Evolutionary conservation across 2,113 vertebrate genomes (phyloP).

Genomic region (Diadophis punctatus): DNA sequence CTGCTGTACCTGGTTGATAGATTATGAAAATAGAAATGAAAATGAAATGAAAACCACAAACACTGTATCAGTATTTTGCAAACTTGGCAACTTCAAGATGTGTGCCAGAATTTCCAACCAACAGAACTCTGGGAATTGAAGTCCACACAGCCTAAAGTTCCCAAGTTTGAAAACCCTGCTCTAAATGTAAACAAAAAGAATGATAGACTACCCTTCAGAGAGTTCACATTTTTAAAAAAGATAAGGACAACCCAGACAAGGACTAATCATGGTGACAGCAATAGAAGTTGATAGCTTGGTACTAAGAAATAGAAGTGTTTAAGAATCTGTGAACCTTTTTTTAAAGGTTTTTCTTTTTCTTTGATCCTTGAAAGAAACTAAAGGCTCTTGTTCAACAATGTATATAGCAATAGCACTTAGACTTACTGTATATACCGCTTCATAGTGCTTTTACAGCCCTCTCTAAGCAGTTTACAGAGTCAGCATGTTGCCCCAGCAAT

Average conservation of each 20-base stretch:
- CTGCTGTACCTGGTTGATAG: not conserved
- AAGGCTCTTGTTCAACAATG: not conserved
- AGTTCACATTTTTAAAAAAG: not conserved
- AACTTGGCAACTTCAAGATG: not conserved
- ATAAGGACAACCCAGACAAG: not conserved
- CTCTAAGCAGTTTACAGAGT: too few relatives aligned
- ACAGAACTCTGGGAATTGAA: not conserved
- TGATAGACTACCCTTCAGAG: not conserved
- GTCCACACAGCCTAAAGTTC: not conserved
- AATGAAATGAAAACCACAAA: not conserved
- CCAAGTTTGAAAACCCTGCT: not conserved
- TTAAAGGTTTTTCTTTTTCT: too few relatives aligned
- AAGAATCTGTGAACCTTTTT: not conserved
- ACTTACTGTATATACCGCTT: too few relatives aligned
- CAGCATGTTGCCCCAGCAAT: too few relatives aligned
- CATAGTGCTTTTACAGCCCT: too few relatives aligned
- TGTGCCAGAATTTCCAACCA: not conserved
- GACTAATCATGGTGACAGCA: not conserved
- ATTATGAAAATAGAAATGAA: too few relatives aligned
- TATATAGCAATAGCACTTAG: too few relatives aligned
- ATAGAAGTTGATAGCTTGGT: not conserved
- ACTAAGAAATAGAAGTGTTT: not conserved
- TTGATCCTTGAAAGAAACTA: not conserved
- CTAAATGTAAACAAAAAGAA: not conserved
- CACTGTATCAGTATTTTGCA: not conserved